Evolutionary conservation across 2,888 invertebrate genomes (phyloP).

Genomic region (Alitta virens): DNA sequence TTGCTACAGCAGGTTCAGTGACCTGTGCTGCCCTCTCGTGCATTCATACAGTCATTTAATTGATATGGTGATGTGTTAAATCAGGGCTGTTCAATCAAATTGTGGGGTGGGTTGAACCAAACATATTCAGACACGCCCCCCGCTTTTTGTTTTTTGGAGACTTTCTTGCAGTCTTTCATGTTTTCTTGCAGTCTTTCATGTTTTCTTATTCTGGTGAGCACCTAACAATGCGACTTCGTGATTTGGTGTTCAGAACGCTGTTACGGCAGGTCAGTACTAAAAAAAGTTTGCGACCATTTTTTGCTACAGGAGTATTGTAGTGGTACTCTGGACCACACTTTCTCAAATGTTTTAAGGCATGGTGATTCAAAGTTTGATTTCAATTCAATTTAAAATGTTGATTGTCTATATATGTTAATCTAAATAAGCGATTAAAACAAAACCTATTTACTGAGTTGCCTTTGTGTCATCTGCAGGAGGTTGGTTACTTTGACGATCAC

Average conservation of each 20-base stretch:
- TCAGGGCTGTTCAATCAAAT: too few species aligned
- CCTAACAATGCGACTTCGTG: slow-evolving; percentile 22
- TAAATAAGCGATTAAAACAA: not conserved
- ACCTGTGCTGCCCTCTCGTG: too few species aligned
- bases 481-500: slow-evolving; percentile 48
- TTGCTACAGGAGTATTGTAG: not conserved
- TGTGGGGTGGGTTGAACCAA: too few species aligned
- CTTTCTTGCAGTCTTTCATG: too few species aligned
- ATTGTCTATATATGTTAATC: not conserved
- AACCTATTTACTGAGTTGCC: not conserved
- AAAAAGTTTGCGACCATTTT: not conserved
- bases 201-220: slow-evolving; percentile 14
- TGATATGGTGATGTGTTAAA: too few species aligned
- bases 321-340: not conserved
- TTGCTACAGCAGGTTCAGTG: too few species aligned
- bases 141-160: too few species aligned
- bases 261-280: slow-evolving; percentile 20
- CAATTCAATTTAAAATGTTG: not conserved
- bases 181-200: not conserved
- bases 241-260: slow-evolving; percentile 16
- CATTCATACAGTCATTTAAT: too few species aligned
- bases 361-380: not conserved
- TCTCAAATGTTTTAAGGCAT: too few species aligned
- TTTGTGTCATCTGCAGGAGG: slow-evolving; percentile 38
- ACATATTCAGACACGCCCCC: too few species aligned